Evolutionary conservation across 2,888 invertebrate species (phyloP).

Genomic region (Amphipyra berbera): DNA sequence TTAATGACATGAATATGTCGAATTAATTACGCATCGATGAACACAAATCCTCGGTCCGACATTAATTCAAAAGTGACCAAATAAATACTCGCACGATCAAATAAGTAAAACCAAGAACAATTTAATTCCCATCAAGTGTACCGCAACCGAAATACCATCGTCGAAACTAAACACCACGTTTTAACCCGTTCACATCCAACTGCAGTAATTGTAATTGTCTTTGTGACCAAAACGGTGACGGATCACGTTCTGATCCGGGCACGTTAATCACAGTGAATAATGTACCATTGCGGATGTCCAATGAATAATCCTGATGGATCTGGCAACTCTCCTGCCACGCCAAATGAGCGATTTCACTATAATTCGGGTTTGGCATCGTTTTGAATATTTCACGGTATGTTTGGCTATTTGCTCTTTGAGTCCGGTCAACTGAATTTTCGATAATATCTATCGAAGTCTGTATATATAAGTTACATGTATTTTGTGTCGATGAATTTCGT

Average conservation of each 20-base stretch:
- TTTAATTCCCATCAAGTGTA: conserved; percentile 14
- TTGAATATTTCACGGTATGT: conserved; percentile 37
- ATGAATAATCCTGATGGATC: conserved; percentile 66
- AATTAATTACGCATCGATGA: no score
- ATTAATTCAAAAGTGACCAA: background rate
- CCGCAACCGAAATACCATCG: conserved; percentile 11
- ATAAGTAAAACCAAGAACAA: conserved; percentile 18
- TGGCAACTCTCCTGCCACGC: conserved; percentile 43
- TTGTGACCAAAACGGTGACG: conserved; percentile 59
- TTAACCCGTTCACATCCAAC: conserved; percentile 21
- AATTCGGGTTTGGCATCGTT: conserved; percentile 49
- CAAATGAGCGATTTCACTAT: conserved; percentile 49
- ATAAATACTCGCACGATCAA: conserved; percentile 11
- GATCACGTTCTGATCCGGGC: conserved; percentile 64
- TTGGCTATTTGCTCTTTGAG: conserved; percentile 27
- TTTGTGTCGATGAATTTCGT: no score
- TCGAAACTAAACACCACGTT: conserved; percentile 35
- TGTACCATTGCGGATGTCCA: conserved; percentile 64
- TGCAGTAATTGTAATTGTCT: conserved; percentile 60
- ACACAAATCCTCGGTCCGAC: no score
- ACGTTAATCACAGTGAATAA: conserved; percentile 76
- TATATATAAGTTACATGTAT: no score
- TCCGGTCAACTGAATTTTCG: background rate
- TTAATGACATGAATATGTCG: no score
- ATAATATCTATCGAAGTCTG: no score